Evolutionary conservation across 2,113 vertebrate genomes (phyloP).

Genomic region (Gallinago media): DNA sequence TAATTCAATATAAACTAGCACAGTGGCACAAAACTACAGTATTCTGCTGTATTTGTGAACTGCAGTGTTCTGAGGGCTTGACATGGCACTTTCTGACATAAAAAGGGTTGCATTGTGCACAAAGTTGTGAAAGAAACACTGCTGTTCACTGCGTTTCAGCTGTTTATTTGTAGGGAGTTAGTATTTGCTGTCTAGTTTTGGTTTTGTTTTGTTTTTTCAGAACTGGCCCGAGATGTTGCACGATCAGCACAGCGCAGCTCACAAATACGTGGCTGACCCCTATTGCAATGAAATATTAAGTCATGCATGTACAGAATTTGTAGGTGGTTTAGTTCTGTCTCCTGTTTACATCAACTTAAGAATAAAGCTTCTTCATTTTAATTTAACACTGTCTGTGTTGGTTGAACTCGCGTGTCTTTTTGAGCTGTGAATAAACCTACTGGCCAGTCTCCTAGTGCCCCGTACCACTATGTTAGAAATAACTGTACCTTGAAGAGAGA

Average conservation of each 20-base stretch:
- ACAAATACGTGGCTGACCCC: not conserved
- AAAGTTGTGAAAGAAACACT: conserved; percentile 18
- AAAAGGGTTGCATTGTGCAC: conserved; percentile 26
- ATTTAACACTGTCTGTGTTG: not conserved
- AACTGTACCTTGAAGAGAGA: too few relatives aligned
- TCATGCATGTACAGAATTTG: not conserved
- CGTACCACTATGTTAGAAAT: not conserved
- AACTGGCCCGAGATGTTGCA: not conserved
- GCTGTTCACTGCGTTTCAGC: conserved; percentile 22
- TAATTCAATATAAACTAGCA: not conserved
- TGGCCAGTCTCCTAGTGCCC: not conserved
- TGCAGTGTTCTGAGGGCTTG: not conserved
- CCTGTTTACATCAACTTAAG: not conserved
- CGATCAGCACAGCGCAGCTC: not conserved
- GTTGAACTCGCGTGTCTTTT: rapidly evolving
- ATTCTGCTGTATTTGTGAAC: conserved; percentile 33
- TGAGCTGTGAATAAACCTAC: not conserved
- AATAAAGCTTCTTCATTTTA: not conserved
- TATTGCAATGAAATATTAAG: not conserved
- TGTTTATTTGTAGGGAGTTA: conserved; percentile 5
- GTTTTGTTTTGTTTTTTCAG: not conserved
- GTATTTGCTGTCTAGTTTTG: not conserved
- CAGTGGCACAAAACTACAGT: not conserved
- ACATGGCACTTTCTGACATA: not conserved
- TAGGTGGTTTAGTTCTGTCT: not conserved